Evolutionary conservation across 2,113 vertebrate species (phyloP), one percentile per base, ranked within the genome.

Genomic region (Otocyon megalotis): DNA sequence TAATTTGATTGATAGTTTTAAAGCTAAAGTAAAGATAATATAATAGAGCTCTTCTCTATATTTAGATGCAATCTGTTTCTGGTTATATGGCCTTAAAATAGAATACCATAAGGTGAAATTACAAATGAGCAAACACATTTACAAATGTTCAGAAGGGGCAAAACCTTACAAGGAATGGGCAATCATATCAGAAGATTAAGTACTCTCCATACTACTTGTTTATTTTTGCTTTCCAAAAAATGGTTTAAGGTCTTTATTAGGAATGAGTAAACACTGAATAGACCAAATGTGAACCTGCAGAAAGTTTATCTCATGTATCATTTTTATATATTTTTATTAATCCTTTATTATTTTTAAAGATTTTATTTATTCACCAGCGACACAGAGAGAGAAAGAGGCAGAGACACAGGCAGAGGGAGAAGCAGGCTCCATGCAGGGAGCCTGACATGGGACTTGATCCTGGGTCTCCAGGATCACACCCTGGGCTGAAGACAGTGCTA

Each of bases 31-130:
- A 94, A 94, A 95, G 69, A 62, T 69, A 96, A 90, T 83, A 95
- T 90, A 90, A 88, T 82, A 94, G 48, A 82, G 9, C 28, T 77
- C 6, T 56, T 90, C 19, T 94, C n/a, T 97, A 85, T 82, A 92
- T 95, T 97, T 97, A 94, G 48, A 92, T 74, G 37, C 62, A 91
- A 91, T 94, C 91, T 96, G 63, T 81, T 95, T 6, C n/a, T 53
- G 74, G 60, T 87, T 94, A 88, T 6, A 4, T 56, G 79, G 37
- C 3, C 74, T 93, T 53, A 97, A 93, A 95, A 95, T 96, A 96
- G 69, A 96, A 93, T 53, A 43, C 22, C 32, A 80, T 81, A 94
- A 93, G 69, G 69, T 97, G 53, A 95, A 95, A 88, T 93, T 95
- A 24, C 65, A 88, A 81, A 71, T 88, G 37, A 79, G 50, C 20